phyloP scores from a whole-genome alignment of 2,888 invertebrate species.

The Deilephila elpenor region DNA sequence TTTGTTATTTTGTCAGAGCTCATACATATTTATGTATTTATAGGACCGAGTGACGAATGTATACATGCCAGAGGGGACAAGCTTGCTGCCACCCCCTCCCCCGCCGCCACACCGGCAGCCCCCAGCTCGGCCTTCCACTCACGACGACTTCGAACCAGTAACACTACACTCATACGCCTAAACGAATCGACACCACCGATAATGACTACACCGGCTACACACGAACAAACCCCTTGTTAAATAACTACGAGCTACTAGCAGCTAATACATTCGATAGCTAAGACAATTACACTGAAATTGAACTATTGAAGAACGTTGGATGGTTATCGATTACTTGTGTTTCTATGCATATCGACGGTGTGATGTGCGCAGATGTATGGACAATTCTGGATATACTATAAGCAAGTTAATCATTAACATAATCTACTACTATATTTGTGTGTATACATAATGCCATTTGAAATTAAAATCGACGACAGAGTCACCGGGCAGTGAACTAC shows the following conservation, averaged over 20 bases:
- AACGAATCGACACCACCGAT: conserved; percentile 38
- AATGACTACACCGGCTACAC: conserved; percentile 8
- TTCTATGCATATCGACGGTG: conserved; percentile 35
- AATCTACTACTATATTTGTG: neutral
- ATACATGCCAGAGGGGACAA: conserved; percentile 88
- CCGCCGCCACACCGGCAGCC: conserved; percentile 82
- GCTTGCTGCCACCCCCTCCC: conserved; percentile 87
- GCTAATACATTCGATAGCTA: neutral
- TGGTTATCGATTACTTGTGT: conserved; percentile 28
- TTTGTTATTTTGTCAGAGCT: neutral
- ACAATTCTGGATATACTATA: conserved; percentile 8
- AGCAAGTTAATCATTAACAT: conserved; percentile 1
- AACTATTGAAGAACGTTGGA: neutral
- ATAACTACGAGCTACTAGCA: neutral
- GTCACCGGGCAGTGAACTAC: too few relatives aligned
- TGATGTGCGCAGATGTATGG: conserved; percentile 34
- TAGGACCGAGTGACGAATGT: conserved; percentile 86
- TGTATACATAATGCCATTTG: neutral
- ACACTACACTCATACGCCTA: conserved; percentile 81
- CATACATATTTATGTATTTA: conserved; percentile 18
- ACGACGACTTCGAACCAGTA: conserved; percentile 86
- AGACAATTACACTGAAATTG: neutral
- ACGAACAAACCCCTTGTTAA: neutral
- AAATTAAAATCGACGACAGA: too few relatives aligned
- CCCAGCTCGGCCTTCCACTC: conserved; percentile 81